These are phyloP conservation scores for Coregonus ussuriensis DNA, from an alignment of 2,797 vertebrate species.

Conservation along the genomic window DNA sequence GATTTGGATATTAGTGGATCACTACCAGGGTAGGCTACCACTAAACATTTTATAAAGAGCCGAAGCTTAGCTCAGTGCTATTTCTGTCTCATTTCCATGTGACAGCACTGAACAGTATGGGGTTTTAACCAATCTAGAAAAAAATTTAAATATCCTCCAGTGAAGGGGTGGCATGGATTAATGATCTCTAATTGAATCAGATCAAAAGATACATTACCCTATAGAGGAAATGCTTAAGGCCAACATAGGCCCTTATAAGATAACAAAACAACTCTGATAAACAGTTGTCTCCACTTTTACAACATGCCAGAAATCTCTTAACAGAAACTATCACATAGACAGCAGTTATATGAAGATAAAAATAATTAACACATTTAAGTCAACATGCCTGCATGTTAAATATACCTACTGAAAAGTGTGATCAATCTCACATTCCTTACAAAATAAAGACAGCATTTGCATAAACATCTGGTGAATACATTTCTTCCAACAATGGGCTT, in stretches of 20 bases:
- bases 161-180: conserved; percentile 43
- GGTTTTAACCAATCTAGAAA: conserved; percentile 33
- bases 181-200: conserved; percentile 7
- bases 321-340: conserved; percentile 4
- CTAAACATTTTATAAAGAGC: not conserved
- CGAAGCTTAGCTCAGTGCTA: conserved; percentile 29
- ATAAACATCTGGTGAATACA: conserved; percentile 61
- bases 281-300: not conserved
- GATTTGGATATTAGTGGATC: conserved; percentile 36
- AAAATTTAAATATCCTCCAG: conserved; percentile 25
- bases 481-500: conserved; percentile 53
- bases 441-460: conserved; percentile 48
- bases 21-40: conserved; percentile 31
- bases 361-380: conserved; percentile 52
- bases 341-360: conserved; percentile 37
- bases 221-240: conserved; percentile 51
- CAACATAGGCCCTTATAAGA: conserved; percentile 11
- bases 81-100: conserved; percentile 34
- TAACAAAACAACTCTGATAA: not conserved
- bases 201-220: conserved; percentile 34
- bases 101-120: conserved; percentile 34
- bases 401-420: conserved; percentile 49
- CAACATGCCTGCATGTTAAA: conserved; percentile 83
- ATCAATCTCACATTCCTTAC: conserved; percentile 62
- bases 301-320: not conserved